Percentiles rank a stretch among this genome's conserved stretches.
phyloP scores from a whole-genome alignment of 2,888 invertebrate genomes.

The Phyllotreta striolata region DNA sequence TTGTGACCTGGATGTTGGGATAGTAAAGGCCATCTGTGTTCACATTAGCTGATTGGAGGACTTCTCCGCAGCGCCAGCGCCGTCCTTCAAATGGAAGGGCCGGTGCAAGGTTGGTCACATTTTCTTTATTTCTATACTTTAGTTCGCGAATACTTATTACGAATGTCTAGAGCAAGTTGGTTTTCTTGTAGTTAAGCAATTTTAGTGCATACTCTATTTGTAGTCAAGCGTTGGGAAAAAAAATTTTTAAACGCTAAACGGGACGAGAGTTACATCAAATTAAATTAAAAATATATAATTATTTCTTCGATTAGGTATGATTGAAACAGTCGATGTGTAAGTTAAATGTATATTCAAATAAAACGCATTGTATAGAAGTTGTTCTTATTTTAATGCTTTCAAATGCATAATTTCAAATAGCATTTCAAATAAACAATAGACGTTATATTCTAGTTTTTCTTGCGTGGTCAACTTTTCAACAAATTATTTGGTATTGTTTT shows the following conservation, averaged over 20 bases:
- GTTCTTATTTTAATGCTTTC: conserved; percentile 24
- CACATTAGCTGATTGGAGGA: conserved; percentile 63
- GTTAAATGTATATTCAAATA: conserved; percentile 10
- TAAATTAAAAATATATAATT: too few relatives aligned
- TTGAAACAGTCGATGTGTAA: too few relatives aligned
- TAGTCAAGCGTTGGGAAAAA: too few relatives aligned
- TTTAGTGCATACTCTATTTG: too few relatives aligned
- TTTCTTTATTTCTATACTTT: conserved; percentile 43
- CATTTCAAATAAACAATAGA: conserved; percentile 19
- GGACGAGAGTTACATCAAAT: too few relatives aligned
- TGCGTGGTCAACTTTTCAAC: conserved; percentile 57
- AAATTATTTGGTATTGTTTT: conserved; percentile 56
- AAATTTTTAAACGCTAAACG: too few relatives aligned
- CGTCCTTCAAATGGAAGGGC: conserved; percentile 81
- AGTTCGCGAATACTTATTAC: not conserved
- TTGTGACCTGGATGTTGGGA: conserved; percentile 38
- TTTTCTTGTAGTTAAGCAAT: too few relatives aligned
- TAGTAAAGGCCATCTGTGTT: conserved; percentile 66
- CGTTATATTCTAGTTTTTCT: conserved; percentile 28
- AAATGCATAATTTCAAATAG: conserved; percentile 11
- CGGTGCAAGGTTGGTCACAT: conserved; percentile 78
- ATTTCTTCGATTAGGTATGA: too few relatives aligned
- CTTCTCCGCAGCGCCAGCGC: conserved; percentile 74
- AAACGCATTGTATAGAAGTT: conserved; percentile 17
- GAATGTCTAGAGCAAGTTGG: not conserved